phyloP scores from a whole-genome alignment of 2,113 vertebrate genomes.

The Apus apus region DNA sequence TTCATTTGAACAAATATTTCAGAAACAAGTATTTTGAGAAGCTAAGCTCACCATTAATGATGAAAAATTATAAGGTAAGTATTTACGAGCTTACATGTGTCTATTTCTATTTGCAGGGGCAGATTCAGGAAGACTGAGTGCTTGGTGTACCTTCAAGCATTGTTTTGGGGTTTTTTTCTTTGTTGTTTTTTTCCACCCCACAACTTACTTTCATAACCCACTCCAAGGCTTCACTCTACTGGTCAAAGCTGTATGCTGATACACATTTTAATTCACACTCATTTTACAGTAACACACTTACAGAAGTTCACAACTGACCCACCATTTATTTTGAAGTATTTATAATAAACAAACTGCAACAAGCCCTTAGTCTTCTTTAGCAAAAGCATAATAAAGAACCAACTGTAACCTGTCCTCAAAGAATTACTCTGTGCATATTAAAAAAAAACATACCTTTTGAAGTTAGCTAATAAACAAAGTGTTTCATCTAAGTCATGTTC shows the following conservation, averaged over 20 bases:
- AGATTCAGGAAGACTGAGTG: not conserved
- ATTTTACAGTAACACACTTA: not conserved
- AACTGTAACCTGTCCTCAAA: not conserved
- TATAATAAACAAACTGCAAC: not conserved
- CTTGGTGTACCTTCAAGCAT: not conserved
- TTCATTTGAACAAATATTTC: not conserved
- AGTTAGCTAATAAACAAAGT: not conserved
- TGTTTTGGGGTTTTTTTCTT: not conserved
- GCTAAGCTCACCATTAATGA: not conserved
- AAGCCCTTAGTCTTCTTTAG: not conserved
- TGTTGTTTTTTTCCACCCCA: too few relatives aligned
- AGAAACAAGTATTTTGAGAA: not conserved
- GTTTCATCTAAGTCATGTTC: not conserved
- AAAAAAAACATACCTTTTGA: not conserved
- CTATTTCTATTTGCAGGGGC: not conserved
- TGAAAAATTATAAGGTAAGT: not conserved
- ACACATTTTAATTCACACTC: not conserved
- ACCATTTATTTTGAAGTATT: not conserved
- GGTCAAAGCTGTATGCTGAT: not conserved
- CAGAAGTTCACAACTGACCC: not conserved
- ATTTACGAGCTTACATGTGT: not conserved
- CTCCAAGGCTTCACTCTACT: not conserved
- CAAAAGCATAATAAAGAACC: not conserved
- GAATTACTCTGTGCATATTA: not conserved
- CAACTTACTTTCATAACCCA: not conserved